Evolutionary conservation across 2,797 vertebrate species (phyloP), one percentile per base, ranked within the genome.

Genomic region (Trachurus trachurus): DNA sequence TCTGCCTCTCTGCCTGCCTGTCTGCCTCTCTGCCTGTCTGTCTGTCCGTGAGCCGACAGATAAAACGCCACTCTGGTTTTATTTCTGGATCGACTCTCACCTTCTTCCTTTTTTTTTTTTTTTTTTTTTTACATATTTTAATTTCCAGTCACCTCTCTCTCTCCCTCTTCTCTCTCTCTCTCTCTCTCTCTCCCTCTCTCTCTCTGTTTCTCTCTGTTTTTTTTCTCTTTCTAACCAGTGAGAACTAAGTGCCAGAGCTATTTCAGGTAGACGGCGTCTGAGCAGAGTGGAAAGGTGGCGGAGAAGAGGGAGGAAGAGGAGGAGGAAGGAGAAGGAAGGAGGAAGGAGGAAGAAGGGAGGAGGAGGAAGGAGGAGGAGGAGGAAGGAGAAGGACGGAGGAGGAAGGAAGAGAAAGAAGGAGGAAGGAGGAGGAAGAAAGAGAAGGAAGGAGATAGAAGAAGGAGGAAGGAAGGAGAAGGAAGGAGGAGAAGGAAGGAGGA

Each of bases 31-130:
- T 26, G 26, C 3, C 26, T 3, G 26, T 26, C 26, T 26, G 26
- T 26, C 26, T 3, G 26, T 26, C 31, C 31, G 26, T 26, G 31
- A 3, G 31, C 73, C 11, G 53, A 39, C 3, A 65, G 61, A 88
- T 73, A 21, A 78, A 72, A 71, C 82, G 77, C 4, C 70, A 6
- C 72, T 81, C 65, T 0, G 6, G 21, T 45, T 79, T 80, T 91
- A 92, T 91, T 92, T 91, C 81, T 84, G 85, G 88, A 82, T 70
- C 76, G 65, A 76, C 77, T 88, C 78, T 83, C 89, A 88, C 89
- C 83, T 87, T 86, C 76, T 80, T 68, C 39, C 19, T 61, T 42
- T 42, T 3, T 42, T 42, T 2, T 31, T n/a, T n/a, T n/a, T 40
- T 40, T 42, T 42, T 42, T 42, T 42, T 42, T 44, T 44, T 54